Evolutionary conservation across 2,113 vertebrate species (phyloP).

Genomic region (Dunckerocampus dactyliophorus): DNA sequence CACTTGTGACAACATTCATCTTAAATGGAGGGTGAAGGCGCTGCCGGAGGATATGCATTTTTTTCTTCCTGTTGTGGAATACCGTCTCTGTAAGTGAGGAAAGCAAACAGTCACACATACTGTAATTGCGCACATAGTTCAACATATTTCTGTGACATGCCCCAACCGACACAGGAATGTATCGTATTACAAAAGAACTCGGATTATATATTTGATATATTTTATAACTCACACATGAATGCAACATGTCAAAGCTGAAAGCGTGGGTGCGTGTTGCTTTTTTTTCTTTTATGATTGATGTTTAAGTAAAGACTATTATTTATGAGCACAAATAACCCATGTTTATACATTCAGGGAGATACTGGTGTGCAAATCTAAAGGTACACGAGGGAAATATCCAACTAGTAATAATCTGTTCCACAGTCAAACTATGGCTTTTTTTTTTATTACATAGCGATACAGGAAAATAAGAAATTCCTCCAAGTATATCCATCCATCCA

Average conservation of each 20-base stretch:
- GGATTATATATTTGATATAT: slow-evolving; percentile 16
- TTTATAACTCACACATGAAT: slow-evolving; percentile 26
- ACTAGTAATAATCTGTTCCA: too few species aligned
- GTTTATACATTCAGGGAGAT: background rate
- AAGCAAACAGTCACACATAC: background rate
- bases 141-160: slow-evolving; percentile 55
- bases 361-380: background rate
- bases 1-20: background rate
- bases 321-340: background rate
- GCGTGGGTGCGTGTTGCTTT: background rate
- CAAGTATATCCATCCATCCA: too few species aligned
- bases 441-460: too few species aligned
- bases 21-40: slow-evolving; percentile 1
- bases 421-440: too few species aligned
- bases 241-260: slow-evolving; percentile 19
- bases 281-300: background rate
- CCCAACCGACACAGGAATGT: slow-evolving; percentile 64
- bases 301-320: background rate
- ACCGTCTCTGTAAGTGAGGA: background rate
- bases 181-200: slow-evolving; percentile 45
- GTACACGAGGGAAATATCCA: background rate
- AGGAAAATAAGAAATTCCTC: too few species aligned
- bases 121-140: slow-evolving; percentile 28
- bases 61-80: background rate
- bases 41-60: background rate